phyloP scores from a whole-genome alignment of 2,797 vertebrate species.

The Chaenodraco wilsoni region DNA sequence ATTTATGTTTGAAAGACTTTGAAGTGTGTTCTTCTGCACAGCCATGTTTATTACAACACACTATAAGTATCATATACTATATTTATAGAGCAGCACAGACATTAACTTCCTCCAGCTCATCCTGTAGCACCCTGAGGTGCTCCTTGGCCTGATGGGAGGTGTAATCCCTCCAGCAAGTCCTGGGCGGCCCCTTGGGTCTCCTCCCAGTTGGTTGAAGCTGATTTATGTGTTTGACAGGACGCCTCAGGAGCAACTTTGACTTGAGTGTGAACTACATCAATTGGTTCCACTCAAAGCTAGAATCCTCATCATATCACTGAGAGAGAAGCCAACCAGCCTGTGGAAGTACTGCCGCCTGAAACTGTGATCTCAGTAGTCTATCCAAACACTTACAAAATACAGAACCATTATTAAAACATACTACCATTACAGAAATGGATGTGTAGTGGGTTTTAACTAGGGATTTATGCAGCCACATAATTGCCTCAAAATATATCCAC shows the following conservation, averaged over 20 bases:
- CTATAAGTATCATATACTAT: conserved; percentile 45
- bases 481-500: conserved; percentile 3
- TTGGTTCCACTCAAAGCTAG: conserved; percentile 29
- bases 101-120: conserved; percentile 27
- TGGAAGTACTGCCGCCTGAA: no score
- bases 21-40: conserved; percentile 31
- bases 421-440: not conserved
- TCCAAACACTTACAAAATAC: conserved; percentile 5
- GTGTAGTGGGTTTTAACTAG: not conserved
- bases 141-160: conserved; percentile 46
- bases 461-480: not conserved
- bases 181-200: conserved; percentile 40
- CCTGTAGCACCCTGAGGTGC: conserved; percentile 17
- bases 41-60: conserved; percentile 44
- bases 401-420: not conserved
- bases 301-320: conserved; percentile 15
- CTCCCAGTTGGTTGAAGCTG: conserved; percentile 38
- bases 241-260: conserved; percentile 51
- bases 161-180: conserved; percentile 43
- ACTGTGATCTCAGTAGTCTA: not conserved
- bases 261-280: conserved; percentile 35
- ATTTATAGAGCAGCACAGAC: conserved; percentile 30
- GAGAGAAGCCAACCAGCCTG: conserved; percentile 26
- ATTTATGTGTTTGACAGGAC: conserved; percentile 28
- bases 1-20: conserved; percentile 41